Evolutionary conservation across 2,797 vertebrate species (phyloP).

Genomic region (Micropoecilia bifurca): DNA sequence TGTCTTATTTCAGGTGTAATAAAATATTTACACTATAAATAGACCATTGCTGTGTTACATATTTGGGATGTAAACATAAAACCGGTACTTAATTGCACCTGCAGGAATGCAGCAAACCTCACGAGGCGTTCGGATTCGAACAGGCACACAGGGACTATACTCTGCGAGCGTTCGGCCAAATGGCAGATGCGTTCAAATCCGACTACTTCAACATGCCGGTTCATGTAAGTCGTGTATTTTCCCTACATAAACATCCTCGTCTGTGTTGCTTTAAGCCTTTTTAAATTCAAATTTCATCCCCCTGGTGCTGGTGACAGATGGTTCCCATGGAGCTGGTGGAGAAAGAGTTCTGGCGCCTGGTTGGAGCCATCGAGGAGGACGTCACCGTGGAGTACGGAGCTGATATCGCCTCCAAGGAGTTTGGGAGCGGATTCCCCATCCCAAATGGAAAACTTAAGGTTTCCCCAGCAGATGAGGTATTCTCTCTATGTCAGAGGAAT

Average conservation of each 20-base stretch:
- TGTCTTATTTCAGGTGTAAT: no score
- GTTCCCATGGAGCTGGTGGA: slow-evolving; percentile 97
- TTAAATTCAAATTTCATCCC: not conserved
- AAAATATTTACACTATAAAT: no score
- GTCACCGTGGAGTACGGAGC: slow-evolving; percentile 98
- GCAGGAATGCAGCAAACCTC: slow-evolving; percentile 95
- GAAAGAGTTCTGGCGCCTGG: slow-evolving; percentile 97
- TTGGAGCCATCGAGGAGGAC: slow-evolving; percentile 95
- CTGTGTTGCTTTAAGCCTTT: not conserved
- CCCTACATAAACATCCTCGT: not conserved
- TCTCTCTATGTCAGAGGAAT: not conserved
- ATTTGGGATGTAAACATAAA: slow-evolving; percentile 4
- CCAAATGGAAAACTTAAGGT: slow-evolving; percentile 90
- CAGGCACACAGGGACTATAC: slow-evolving; percentile 95
- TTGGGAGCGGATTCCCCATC: slow-evolving; percentile 96
- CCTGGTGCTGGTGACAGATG: slow-evolving; percentile 83
- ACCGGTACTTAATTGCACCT: slow-evolving; percentile 16
- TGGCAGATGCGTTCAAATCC: slow-evolving; percentile 98
- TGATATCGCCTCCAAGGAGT: slow-evolving; percentile 97
- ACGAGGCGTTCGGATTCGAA: slow-evolving; percentile 97
- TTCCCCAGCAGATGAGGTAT: slow-evolving; percentile 91
- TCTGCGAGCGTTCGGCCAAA: slow-evolving; percentile 94
- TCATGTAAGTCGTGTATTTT: slow-evolving; percentile 84
- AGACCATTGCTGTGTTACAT: not conserved
- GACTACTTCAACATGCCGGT: slow-evolving; percentile 99